Percentiles rank a stretch among this genome's conserved stretches.
These are phyloP conservation scores for Temnothorax ravouxi DNA, from an alignment of 2,888 invertebrate genomes.

Conservation along the genomic window DNA sequence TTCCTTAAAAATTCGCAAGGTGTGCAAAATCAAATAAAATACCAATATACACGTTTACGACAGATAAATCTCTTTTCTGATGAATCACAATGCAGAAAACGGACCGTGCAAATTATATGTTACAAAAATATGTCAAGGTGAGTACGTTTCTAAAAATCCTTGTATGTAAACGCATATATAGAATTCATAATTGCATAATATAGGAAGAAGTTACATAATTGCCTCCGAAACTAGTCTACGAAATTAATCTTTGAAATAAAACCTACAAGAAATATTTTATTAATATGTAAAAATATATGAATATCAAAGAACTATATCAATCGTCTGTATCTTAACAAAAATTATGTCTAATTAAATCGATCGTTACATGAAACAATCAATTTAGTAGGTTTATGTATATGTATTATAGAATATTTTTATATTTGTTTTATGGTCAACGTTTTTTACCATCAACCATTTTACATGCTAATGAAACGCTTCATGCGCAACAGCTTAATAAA, in stretches of 20 bases:
- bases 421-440: not conserved
- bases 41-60: not conserved
- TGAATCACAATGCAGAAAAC: constrained; percentile 38
- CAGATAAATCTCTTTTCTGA: constrained; percentile 38
- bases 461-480: not conserved
- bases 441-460: constrained; percentile 10
- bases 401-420: not conserved
- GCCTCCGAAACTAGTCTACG: not conserved
- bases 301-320: not conserved
- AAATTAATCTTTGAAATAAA: constrained; percentile 19
- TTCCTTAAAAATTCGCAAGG: no score
- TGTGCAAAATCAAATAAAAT: no score
- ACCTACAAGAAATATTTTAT: not conserved
- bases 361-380: not conserved
- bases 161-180: not conserved
- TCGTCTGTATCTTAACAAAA: not conserved
- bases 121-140: constrained; percentile 33
- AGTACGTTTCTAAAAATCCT: constrained; percentile 31
- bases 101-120: constrained; percentile 17
- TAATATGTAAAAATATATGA: not conserved
- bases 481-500: not conserved
- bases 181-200: not conserved
- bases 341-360: constrained; percentile 8
- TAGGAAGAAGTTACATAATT: constrained; percentile 21
- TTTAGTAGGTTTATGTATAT: not conserved